Conservation (phyloP, 2,797 vertebrate genomes). For the Sylvia borin region DNA sequence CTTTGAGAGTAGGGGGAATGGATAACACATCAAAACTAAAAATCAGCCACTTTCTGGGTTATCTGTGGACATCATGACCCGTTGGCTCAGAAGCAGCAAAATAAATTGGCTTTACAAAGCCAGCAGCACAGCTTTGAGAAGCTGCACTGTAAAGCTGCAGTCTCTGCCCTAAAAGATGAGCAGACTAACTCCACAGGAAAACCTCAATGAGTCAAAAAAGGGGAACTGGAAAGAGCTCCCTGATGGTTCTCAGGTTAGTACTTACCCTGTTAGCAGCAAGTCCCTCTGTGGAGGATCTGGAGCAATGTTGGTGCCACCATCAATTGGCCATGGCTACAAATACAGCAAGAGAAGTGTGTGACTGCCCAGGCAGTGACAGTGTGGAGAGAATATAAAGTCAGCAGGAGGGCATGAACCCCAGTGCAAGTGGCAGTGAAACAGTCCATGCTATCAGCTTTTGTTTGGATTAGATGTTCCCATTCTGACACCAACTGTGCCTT, state of each 20-base stretch:
- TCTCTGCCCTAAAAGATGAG: not conserved
- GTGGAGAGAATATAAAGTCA: not conserved
- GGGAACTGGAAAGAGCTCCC: not conserved
- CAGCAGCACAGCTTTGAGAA: not conserved
- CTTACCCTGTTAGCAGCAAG: conserved; percentile 95
- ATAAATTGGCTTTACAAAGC: not conserved
- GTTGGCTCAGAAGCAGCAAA: not conserved
- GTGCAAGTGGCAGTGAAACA: conserved; percentile 4
- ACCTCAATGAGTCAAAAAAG: not conserved
- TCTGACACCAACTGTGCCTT: conserved; percentile 39
- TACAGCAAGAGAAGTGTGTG: not conserved
- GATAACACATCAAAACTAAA: not conserved
- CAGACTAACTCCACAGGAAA: not conserved
- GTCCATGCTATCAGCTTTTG: conserved; percentile 9
- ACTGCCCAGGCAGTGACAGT: conserved; percentile 1
- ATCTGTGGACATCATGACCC: not conserved
- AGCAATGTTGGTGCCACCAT: conserved; percentile 89
- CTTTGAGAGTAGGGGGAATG: not conserved
- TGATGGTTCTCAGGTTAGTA: not conserved
- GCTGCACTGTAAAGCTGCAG: not conserved
- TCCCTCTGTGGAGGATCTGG: conserved; percentile 93
- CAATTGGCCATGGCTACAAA: conserved; percentile 90
- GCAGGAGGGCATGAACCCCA: conserved; percentile 22
- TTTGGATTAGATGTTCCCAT: conserved; percentile 25
- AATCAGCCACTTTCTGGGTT: not conserved